Percentiles rank a stretch among this genome's conserved stretches.
These are phyloP conservation scores for Intellagama lesueurii DNA, from an alignment of 2,797 vertebrate species.

Conservation along the genomic window DNA sequence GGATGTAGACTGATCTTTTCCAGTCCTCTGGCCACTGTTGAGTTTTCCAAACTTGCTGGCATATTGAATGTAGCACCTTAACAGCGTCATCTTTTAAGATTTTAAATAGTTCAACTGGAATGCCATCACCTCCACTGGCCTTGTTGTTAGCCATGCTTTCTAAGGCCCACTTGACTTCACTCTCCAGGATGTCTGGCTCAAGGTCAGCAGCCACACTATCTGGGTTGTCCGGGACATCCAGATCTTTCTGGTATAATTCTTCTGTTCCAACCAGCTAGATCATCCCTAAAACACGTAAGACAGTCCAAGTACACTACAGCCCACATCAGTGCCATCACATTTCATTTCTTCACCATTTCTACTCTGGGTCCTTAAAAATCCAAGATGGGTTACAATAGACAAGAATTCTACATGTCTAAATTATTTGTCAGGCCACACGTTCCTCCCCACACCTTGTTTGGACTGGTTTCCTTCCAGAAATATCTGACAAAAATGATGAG, in stretches of 20 bases:
- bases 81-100: too few relatives aligned
- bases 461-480: not conserved
- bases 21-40: too few relatives aligned
- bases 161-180: not conserved
- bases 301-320: not conserved
- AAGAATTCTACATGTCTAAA: not conserved
- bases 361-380: not conserved
- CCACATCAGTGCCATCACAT: not conserved
- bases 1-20: too few relatives aligned
- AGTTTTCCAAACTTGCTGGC: too few relatives aligned
- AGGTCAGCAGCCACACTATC: too few relatives aligned
- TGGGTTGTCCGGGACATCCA: too few relatives aligned
- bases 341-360: slow-evolving; percentile 9
- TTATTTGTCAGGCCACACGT: not conserved
- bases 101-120: too few relatives aligned
- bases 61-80: too few relatives aligned
- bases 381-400: not conserved
- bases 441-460: not conserved
- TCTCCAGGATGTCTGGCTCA: not conserved
- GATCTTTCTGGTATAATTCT: too few relatives aligned
- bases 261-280: too few relatives aligned
- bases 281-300: not conserved
- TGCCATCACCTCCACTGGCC: too few relatives aligned
- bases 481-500: slow-evolving; percentile 7
- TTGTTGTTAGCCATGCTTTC: too few relatives aligned